Percentiles rank a stretch among this genome's conserved stretches.
Evolutionary conservation across 1,140 invertebrate species (phyloP).

Genomic region (Chironomus striatipennis): DNA sequence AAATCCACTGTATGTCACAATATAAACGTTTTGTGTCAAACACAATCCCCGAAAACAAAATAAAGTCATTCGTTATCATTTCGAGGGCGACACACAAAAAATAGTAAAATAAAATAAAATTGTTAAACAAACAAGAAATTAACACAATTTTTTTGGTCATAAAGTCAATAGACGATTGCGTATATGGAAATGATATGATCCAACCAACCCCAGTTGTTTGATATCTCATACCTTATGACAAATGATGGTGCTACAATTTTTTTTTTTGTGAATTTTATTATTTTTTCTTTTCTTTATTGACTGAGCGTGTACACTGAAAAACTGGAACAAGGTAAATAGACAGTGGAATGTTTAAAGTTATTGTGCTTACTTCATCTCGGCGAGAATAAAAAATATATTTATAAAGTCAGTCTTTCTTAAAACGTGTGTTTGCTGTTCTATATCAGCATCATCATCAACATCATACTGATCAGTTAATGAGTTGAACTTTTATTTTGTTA

Average conservation of each 20-base stretch:
- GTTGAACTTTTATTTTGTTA: too few relatives aligned
- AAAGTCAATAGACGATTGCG: background rate
- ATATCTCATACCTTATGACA: background rate
- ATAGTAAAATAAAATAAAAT: background rate
- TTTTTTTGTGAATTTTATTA: background rate
- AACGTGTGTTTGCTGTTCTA: too few relatives aligned
- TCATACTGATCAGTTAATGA: too few relatives aligned
- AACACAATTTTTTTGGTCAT: background rate
- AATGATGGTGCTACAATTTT: background rate
- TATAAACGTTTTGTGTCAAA: background rate
- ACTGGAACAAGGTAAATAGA: conserved; percentile 1
- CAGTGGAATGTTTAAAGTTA: background rate
- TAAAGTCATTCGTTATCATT: background rate
- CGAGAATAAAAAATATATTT: too few relatives aligned
- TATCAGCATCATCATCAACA: too few relatives aligned
- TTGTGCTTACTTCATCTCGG: too few relatives aligned
- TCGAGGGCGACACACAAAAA: background rate
- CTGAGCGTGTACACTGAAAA: background rate
- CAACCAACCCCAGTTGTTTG: background rate
- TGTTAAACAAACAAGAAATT: too few relatives aligned
- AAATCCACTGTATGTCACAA: background rate
- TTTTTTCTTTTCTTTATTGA: conserved; percentile 4
- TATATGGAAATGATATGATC: background rate
- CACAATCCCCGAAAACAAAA: background rate
- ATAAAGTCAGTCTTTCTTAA: too few relatives aligned